A percentile compares a stretch with the other conserved stretches of the same genome.
phyloP scores from a whole-genome alignment of 53 echinoderm and acorn worm species.

The Astropecten irregularis region DNA sequence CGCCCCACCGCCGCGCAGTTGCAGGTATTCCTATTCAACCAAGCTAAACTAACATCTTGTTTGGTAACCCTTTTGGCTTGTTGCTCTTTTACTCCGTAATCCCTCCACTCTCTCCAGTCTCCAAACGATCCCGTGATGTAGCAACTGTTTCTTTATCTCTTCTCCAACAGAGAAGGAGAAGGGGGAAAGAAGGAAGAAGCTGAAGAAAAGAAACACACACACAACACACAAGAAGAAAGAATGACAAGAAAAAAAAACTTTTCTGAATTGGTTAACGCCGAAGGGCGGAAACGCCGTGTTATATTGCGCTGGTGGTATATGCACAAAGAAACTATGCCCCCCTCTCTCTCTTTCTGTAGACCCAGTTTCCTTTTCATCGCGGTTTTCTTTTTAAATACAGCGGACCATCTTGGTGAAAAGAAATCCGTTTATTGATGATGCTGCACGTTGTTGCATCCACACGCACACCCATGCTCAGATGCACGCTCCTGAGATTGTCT shows the following conservation, averaged over 20 bases:
- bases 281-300: constrained; percentile 3
- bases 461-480: background rate
- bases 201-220: too few relatives aligned
- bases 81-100: constrained; percentile 52
- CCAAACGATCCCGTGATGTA: background rate
- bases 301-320: background rate
- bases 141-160: too few relatives aligned
- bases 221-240: too few relatives aligned
- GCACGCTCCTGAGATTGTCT: background rate
- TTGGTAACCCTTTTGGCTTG: constrained; percentile 28
- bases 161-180: background rate
- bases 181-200: background rate
- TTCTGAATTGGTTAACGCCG: background rate
- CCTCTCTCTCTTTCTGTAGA: too few relatives aligned
- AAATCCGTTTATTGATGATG: background rate
- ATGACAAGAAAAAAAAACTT: too few relatives aligned
- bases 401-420: constrained; percentile 10
- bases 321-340: constrained; percentile 21
- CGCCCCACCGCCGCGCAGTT: too few relatives aligned
- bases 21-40: constrained; percentile 39
- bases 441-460: too few relatives aligned
- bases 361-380: background rate
- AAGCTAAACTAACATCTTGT: constrained; percentile 52
- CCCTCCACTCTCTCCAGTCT: background rate
- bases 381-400: constrained; percentile 12